Evolutionary conservation across 37 sponge, comb jelly and placozoan species (phyloP), one percentile per base, ranked within the genome.

Genomic region (Aphrocallistes beatrix): DNA sequence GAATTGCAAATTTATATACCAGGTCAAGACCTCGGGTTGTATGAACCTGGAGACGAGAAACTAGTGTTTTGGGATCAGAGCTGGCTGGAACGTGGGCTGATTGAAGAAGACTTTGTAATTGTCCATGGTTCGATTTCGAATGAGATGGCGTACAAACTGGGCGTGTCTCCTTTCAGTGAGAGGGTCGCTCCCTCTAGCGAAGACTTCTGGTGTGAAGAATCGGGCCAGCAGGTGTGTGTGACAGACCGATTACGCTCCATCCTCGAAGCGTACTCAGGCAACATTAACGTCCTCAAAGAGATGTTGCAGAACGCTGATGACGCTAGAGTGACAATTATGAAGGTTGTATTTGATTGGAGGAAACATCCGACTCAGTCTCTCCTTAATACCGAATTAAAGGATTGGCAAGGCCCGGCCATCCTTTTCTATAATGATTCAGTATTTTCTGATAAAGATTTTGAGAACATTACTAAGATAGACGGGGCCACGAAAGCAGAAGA

Each of bases 241-340:
- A 86, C 86, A 19, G 49, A 42, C 38, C 9, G 86, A 37, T 21
- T 86, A 30, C 37, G 37, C 30, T 60, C 85, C 0, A 91, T 91
- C 21, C 83, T 94, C 47, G 82, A 90, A 81, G 92, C 85, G 30
- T 94, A 94, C 81, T 81, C 51, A 21, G 88, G 75, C 37, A 82
- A 88, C 81, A 88, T 88, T 85, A 90, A 90, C 37, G 88, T 94
- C 23, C 85, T 94, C 51, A 94, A 94, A 40, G 94, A 94, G 40
- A 81, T 94, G 13, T 84, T 94, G 42, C 94, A 94, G 82, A 94
- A 94, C 90, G 94, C 94, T 60, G 94, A 94, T 87, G 94, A 94
- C 88, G 94, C 94, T 37, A 83, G 84, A 34, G 94, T 92, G 17
- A 88, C 85, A 21, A 82, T 88, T 38, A 87, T 94, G 37, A 90